Conservation (phyloP, 2,888 invertebrate genomes). For the Pherbina coryleti region DNA sequence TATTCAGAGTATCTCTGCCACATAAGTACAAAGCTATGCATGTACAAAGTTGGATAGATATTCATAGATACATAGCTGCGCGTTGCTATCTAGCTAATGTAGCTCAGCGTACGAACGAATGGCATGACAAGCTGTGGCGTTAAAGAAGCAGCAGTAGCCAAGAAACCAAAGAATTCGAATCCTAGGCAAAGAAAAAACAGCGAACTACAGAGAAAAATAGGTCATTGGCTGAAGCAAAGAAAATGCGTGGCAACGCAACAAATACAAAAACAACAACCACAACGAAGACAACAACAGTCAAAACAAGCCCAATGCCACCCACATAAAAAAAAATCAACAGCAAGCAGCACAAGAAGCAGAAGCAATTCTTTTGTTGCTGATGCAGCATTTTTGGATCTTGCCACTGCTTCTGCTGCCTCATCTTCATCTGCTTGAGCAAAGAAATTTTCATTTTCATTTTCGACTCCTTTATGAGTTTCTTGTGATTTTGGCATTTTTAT, state of each 20-base stretch:
- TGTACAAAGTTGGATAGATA: not conserved
- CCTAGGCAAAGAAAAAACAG: not conserved
- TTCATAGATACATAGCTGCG: not conserved
- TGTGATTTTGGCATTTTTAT: slow-evolving; percentile 3
- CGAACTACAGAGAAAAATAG: not conserved
- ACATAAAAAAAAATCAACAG: not conserved
- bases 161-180: not conserved
- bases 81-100: slow-evolving; percentile 2
- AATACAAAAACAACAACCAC: not conserved
- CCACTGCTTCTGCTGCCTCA: not conserved
- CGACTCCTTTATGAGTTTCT: not conserved
- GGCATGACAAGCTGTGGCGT: not conserved
- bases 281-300: not conserved
- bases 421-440: not conserved
- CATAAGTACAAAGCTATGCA: not conserved
- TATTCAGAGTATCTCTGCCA: not conserved
- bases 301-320: not conserved
- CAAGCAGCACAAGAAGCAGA: slow-evolving; percentile 27
- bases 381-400: slow-evolving; percentile 46
- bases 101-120: not conserved
- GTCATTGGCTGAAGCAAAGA: slow-evolving; percentile 15
- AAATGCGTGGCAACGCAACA: not conserved
- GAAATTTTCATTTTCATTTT: not conserved
- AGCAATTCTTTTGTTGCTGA: slow-evolving; percentile 23
- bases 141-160: not conserved